Percentiles rank a stretch among this genome's conserved stretches.
Conservation (phyloP, 2,113 vertebrate genomes). For the Turdus rufiventris region DNA sequence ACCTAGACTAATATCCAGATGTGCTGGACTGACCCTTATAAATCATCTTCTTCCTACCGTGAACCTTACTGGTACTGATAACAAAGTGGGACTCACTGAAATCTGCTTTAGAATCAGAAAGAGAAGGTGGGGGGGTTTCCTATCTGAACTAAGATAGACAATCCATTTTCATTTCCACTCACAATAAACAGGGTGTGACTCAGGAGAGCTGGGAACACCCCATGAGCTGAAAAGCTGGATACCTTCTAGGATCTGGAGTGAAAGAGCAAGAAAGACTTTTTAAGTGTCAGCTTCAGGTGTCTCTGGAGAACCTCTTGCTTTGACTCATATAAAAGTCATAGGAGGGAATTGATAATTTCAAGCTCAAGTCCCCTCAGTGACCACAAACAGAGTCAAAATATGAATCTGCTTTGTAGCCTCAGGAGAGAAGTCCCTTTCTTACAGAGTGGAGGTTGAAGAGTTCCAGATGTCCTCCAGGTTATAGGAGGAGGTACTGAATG, state of each 20-base stretch:
- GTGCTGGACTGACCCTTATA: not conserved
- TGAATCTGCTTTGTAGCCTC: not conserved
- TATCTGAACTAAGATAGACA: not conserved
- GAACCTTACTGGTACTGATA: not conserved
- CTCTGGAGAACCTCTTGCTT: not conserved
- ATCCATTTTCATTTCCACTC: not conserved
- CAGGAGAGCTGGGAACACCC: not conserved
- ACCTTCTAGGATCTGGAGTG: not conserved
- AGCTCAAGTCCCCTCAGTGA: not conserved
- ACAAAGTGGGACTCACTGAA: not conserved
- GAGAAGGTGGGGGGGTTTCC: not conserved
- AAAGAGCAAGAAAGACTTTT: not conserved
- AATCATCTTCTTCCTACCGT: not conserved
- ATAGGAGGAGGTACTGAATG: not conserved
- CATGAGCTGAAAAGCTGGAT: not conserved
- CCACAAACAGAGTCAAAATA: not conserved
- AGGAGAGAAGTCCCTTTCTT: not conserved
- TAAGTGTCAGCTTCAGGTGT: not conserved
- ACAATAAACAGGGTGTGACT: not conserved
- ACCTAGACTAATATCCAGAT: not conserved
- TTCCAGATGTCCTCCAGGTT: constrained; percentile 27
- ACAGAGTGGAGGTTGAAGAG: not conserved
- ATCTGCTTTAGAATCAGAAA: not conserved
- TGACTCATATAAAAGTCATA: not conserved
- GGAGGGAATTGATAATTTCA: not conserved